These are phyloP conservation scores for Plotosus lineatus DNA, from an alignment of 2,113 vertebrate genomes.

Conservation along the genomic window DNA sequence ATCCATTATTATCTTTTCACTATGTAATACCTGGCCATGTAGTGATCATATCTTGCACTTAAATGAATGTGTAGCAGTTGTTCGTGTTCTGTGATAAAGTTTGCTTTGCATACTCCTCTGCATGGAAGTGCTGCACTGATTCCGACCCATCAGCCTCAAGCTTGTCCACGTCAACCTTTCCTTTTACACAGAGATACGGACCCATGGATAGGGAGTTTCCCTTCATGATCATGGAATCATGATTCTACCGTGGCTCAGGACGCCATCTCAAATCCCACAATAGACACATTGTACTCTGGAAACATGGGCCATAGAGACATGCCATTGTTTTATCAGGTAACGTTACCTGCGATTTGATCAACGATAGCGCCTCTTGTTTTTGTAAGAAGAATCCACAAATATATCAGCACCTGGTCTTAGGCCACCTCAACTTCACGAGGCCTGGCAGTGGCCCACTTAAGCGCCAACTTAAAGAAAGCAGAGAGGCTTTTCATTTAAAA, in stretches of 20 bases:
- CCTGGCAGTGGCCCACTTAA: conserved; percentile 52
- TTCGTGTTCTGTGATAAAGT: conserved; percentile 35
- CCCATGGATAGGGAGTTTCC: conserved; percentile 44
- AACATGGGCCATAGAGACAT: conserved; percentile 64
- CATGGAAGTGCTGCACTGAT: neutral
- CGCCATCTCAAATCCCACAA: conserved; percentile 59
- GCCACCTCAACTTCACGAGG: conserved; percentile 58
- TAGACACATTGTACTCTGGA: conserved; percentile 62
- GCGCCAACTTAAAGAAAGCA: conserved; percentile 54
- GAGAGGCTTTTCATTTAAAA: conserved; percentile 59
- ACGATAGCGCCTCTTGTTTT: conserved; percentile 67
- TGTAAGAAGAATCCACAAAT: conserved; percentile 66
- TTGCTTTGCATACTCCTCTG: conserved; percentile 46
- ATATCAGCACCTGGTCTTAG: conserved; percentile 63
- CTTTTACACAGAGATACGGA: conserved; percentile 34
- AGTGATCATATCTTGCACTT: conserved; percentile 6
- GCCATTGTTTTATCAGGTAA: conserved; percentile 74
- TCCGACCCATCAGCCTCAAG: neutral
- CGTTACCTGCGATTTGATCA: conserved; percentile 67
- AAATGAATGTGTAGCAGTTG: neutral
- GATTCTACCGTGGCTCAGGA: conserved; percentile 55
- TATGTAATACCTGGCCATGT: neutral
- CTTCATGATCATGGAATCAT: conserved; percentile 33
- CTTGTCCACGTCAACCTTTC: conserved; percentile 21
- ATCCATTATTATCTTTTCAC: too few relatives aligned